Evolutionary conservation across 2,797 vertebrate species (phyloP).

Genomic region (Pseudochirops cupreus): DNA sequence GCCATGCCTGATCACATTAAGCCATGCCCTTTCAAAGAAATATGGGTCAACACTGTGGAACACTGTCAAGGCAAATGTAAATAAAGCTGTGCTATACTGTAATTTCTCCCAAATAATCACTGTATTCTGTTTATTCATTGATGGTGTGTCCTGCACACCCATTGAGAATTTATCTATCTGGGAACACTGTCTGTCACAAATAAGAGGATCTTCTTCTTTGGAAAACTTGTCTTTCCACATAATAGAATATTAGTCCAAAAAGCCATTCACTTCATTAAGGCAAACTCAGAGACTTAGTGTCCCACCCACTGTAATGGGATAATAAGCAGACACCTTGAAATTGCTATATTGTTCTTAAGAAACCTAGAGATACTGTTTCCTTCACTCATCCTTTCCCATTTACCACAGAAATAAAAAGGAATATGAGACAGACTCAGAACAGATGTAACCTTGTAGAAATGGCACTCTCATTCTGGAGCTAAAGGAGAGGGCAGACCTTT

Average conservation of each 20-base stretch:
- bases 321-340: not conserved
- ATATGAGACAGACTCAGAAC: not conserved
- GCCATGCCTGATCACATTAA: constrained; percentile 8
- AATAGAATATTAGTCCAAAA: constrained; percentile 11
- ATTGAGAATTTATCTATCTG: constrained; percentile 14
- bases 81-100: constrained; percentile 1
- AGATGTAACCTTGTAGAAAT: constrained; percentile 44
- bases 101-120: constrained; percentile 6
- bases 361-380: constrained; percentile 34
- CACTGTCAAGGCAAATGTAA: constrained; percentile 30
- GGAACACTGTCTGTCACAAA: constrained; percentile 9
- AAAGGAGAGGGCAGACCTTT: constrained; percentile 66
- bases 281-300: not conserved
- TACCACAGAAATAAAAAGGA: constrained; percentile 16
- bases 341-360: constrained; percentile 23
- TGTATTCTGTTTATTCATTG: not conserved
- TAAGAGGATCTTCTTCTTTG: constrained; percentile 7
- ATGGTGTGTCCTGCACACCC: not conserved
- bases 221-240: not conserved
- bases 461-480: constrained; percentile 38
- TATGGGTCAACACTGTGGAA: not conserved
- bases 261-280: not conserved
- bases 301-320: not conserved
- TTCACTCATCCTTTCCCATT: constrained; percentile 14
- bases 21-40: not conserved